A percentile compares a stretch with the other conserved stretches of the same genome.
phyloP scores from a whole-genome alignment of 2,797 vertebrate genomes.

The Bradypodion ventrale region DNA sequence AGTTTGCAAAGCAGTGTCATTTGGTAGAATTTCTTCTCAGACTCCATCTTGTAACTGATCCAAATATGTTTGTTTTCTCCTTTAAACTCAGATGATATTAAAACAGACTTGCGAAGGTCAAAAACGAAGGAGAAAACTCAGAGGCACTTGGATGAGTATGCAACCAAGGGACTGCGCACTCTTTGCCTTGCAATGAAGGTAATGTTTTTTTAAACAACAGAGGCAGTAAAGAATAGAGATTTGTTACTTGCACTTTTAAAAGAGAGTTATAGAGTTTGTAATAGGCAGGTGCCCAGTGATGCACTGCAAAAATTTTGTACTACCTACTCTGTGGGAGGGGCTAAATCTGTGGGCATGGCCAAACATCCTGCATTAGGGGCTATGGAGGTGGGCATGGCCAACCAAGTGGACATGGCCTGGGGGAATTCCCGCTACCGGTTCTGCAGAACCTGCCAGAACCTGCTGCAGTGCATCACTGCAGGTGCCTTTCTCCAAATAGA shows the following conservation, averaged over 20 bases:
- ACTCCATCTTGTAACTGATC: neutral
- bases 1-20: neutral
- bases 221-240: neutral
- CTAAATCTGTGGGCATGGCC: no score
- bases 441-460: neutral
- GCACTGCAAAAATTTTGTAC: no score
- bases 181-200: conserved; percentile 94
- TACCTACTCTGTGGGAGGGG: no score
- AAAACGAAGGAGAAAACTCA: conserved; percentile 83
- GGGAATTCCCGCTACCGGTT: no score
- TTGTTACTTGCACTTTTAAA: neutral
- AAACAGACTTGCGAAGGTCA: conserved; percentile 58
- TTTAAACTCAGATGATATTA: conserved; percentile 50
- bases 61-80: neutral
- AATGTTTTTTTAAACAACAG: conserved; percentile 16
- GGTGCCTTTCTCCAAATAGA: no score
- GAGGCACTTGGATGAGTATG: conserved; percentile 88
- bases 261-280: neutral
- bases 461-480: no score
- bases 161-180: conserved; percentile 89
- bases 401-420: no score
- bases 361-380: no score
- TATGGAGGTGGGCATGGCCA: no score
- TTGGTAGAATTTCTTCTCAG: neutral
- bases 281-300: no score